Evolutionary conservation across 2,113 vertebrate genomes (phyloP), one percentile per base, ranked within the genome.

Genomic region (Burhinus oedicnemus): DNA sequence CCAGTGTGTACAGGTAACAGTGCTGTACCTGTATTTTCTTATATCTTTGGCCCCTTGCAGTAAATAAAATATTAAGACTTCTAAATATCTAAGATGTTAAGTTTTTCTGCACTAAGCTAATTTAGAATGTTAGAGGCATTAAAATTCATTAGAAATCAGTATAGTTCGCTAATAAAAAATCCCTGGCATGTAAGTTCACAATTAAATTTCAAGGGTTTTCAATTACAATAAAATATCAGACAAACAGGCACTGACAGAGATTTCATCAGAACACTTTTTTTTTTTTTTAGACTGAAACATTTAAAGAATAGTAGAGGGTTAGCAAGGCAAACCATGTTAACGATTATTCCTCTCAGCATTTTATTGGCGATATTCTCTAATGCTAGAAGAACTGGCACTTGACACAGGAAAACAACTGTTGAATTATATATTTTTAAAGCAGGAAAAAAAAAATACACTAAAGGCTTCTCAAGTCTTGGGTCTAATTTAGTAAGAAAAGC

Each of bases 161-260:
- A 12, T 34, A 29, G 61, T 83, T 15, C 84, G 72, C 61, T 87
- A 55, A 82, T 27, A 20, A 60, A 64, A 69, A 45, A 21, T 20
- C 15, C 11, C 29, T 21, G 42, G 9, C 30, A 16, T 65, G 66
- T 52, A 62, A 70, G 19, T 55, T 54, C 44, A 20, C 38, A 80
- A 90, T 66, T 95, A 29, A 66, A 80, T 94, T 83, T 88, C 66
- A 94, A 75, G 34, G 22, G 52, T 26, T 95, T 93, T 86, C 27
- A 68, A 55, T 87, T 65, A 72, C 10, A 58, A 23, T 78, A 11
- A 60, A 69, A 29, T 52, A 69, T 29, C 80, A 95, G 34, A 72
- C 23, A 62, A 92, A 86, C 11, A 83, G 20, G 25, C 66, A 90
- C 0, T 78, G 79, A 57, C 21, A 86, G 51, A 7, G 6, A 90